A percentile compares a stretch with the other conserved stretches of the same genome.
These are phyloP conservation scores for Mustela nigripes DNA, from an alignment of 2,113 vertebrate genomes.

Conservation along the genomic window DNA sequence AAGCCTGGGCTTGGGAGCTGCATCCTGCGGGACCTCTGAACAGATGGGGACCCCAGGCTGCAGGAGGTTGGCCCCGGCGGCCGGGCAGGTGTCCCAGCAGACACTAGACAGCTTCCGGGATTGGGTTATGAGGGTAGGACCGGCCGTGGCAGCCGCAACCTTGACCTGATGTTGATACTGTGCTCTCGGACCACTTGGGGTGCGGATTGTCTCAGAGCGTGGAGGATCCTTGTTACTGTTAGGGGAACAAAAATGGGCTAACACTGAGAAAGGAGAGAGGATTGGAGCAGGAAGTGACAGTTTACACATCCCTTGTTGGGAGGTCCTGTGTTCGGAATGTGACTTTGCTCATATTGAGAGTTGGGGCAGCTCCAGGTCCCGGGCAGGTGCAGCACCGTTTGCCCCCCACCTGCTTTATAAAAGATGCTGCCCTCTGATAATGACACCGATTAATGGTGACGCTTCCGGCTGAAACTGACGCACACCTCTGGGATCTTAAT, in stretches of 20 bases:
- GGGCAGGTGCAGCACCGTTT: rapidly evolving
- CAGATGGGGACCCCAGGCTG: not conserved
- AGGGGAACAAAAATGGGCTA: not conserved
- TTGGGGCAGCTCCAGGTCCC: not conserved
- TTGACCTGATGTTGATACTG: not conserved
- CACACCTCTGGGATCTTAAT: not conserved
- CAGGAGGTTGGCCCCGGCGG: not conserved
- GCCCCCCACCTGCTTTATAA: not conserved
- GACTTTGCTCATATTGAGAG: not conserved
- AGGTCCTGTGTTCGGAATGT: not conserved
- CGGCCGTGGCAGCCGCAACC: not conserved
- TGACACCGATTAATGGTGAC: not conserved
- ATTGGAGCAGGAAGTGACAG: not conserved
- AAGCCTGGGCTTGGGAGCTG: not conserved
- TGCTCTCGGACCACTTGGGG: too few species aligned
- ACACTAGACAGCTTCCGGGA: not conserved
- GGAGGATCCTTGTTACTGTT: not conserved
- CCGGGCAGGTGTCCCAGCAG: not conserved
- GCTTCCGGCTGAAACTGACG: not conserved
- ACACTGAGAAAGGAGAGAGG: not conserved
- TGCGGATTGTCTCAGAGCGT: not conserved
- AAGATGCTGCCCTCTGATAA: rapidly evolving
- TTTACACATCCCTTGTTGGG: not conserved
- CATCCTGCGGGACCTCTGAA: not conserved
- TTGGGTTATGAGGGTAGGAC: not conserved